Evolutionary conservation across 1,140 invertebrate genomes (phyloP), one percentile per base, ranked within the genome.

Genomic region (Drosophila neocordata): DNA sequence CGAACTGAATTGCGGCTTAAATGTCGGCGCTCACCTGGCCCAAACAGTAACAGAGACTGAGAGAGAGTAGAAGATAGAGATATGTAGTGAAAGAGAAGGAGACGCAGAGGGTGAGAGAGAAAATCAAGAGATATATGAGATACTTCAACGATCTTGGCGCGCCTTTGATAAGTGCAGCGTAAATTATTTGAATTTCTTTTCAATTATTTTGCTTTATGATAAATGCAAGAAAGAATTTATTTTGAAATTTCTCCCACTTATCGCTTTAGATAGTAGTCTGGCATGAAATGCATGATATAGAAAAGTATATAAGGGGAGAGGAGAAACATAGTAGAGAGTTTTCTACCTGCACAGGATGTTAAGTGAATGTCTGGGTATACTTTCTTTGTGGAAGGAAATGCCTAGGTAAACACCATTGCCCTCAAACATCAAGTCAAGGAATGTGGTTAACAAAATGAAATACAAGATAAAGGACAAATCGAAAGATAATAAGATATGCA

Each of bases 101-200:
- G 53, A 15, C 31, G 12, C 8, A 4, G 22, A 62, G 24, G 38
- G 52, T 18, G 9, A 31, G 44, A 57, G 18, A 64, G 34, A 59
- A 51, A 41, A 44, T 11, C 11, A 24, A 58, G 8, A 60, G 48
- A 53, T 12, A 13, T n/a, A 41, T 18, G 53, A 69, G 65, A 77
- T 48, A 68, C 65, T 73, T 79, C 44, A 44, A 58, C 65, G 81
- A 79, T 85, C 66, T 64, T 74, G 58, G 65, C 58, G 61, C 64
- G 62, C 67, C 70, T 69, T 62, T 62, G 81, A 74, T 85, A 85
- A 87, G 70, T 85, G 82, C 65, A 78, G 57, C 67, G 67, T 60
- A 81, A 85, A 85, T 85, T 67, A 62, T 77, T 85, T 64, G 56
- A 76, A 85, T 85, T 85, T 87, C 81, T 85, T 82, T 87, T 75